These are phyloP conservation scores for Typhlichthys eigenmanni DNA, from an alignment of 2,797 vertebrate species.

Conservation along the genomic window DNA sequence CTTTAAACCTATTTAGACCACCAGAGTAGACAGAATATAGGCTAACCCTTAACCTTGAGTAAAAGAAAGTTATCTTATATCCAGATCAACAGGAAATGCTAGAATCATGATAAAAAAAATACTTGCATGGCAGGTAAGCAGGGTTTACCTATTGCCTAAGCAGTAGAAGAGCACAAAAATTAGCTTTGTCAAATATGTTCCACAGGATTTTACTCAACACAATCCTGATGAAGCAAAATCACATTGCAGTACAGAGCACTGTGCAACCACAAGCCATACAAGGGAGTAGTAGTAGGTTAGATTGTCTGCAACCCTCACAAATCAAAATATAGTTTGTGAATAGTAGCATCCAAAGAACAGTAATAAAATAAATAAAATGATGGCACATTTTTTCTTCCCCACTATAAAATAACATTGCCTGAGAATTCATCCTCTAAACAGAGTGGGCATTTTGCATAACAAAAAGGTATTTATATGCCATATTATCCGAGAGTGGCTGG, in stretches of 20 bases:
- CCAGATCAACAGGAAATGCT: conserved; percentile 31
- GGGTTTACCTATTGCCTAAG: too few species aligned
- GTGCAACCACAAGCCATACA: conserved; percentile 17
- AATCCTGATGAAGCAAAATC: not conserved
- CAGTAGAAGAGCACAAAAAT: too few species aligned
- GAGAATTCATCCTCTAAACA: conserved; percentile 1
- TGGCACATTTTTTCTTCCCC: not conserved
- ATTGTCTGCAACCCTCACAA: too few species aligned
- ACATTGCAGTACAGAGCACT: not conserved
- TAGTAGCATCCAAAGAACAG: too few species aligned
- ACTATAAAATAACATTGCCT: conserved; percentile 13
- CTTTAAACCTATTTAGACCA: not conserved
- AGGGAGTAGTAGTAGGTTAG: conserved; percentile 49
- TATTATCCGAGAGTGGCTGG: too few species aligned
- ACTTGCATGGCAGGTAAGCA: too few species aligned
- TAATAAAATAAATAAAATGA: too few species aligned
- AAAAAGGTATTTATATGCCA: too few species aligned
- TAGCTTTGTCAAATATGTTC: not conserved
- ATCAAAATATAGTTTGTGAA: too few species aligned
- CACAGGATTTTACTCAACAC: not conserved
- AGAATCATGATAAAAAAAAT: not conserved
- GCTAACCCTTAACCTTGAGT: conserved; percentile 4
- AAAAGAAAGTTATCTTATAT: not conserved
- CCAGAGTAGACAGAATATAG: not conserved
- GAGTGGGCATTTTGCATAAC: not conserved